Conservation (phyloP, 2,113 vertebrate genomes). For the Pelecanus crispus region DNA sequence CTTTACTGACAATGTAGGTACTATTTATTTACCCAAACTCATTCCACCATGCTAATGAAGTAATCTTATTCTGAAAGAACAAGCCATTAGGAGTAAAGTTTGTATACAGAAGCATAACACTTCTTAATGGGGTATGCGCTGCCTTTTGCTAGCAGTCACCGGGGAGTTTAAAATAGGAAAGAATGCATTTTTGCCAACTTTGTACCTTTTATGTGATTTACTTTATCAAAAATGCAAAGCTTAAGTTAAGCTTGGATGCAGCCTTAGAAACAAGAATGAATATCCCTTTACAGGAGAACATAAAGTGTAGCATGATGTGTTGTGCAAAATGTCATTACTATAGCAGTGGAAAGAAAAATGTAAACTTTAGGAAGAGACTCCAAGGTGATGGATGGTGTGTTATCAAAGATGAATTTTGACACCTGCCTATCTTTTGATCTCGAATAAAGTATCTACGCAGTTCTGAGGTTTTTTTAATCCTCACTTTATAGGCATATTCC, state of each 20-base stretch:
- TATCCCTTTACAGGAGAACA: not conserved
- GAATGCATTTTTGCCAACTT: not conserved
- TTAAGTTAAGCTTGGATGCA: not conserved
- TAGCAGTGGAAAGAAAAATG: not conserved
- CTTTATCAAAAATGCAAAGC: not conserved
- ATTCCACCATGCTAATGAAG: conserved; percentile 41
- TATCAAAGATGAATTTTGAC: conserved; percentile 61
- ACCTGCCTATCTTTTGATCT: conserved; percentile 65
- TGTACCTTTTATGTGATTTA: not conserved
- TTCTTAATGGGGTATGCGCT: not conserved
- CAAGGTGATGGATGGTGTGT: conserved; percentile 37
- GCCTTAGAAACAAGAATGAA: not conserved
- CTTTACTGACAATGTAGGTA: conserved; percentile 19
- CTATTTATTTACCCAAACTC: conserved; percentile 45
- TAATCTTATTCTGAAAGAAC: conserved; percentile 42
- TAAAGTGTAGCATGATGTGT: not conserved
- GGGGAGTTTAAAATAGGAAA: not conserved
- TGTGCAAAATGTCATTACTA: not conserved
- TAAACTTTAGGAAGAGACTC: conserved; percentile 17
- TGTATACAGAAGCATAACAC: not conserved
- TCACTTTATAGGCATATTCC: conserved; percentile 27
- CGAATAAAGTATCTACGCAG: conserved; percentile 30
- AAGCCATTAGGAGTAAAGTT: conserved; percentile 20
- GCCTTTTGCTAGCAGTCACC: not conserved
- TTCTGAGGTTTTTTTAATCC: conserved; percentile 21